Percentiles rank a stretch among this genome's conserved stretches.
phyloP scores from a whole-genome alignment of 2,113 vertebrate species.

The Paraplagusia blochii region DNA sequence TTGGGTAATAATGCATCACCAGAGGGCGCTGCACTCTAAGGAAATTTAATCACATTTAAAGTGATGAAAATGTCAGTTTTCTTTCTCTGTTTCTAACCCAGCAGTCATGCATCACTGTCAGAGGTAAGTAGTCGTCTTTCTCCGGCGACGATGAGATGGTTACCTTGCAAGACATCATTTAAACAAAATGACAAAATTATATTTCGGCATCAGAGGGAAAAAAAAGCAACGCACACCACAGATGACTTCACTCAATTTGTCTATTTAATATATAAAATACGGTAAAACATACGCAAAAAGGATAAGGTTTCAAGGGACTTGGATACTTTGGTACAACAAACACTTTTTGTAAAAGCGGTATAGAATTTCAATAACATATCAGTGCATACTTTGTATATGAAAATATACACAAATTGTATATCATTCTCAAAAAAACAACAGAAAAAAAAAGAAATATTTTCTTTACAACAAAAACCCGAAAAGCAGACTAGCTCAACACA shows the following conservation, averaged over 20 bases:
- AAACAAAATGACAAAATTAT: neutral
- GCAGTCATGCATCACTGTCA: too few species aligned
- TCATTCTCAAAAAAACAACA: constrained; percentile 90
- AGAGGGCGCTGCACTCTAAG: too few species aligned
- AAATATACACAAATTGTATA: constrained; percentile 96
- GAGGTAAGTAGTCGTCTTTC: too few species aligned
- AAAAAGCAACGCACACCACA: constrained; percentile 41
- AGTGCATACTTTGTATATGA: constrained; percentile 97
- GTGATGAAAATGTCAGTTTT: too few species aligned
- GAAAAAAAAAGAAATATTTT: constrained; percentile 70
- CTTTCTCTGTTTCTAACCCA: too few species aligned
- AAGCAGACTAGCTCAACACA: constrained; percentile 93
- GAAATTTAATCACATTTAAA: too few species aligned
- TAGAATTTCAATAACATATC: constrained; percentile 93
- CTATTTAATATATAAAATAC: constrained; percentile 89
- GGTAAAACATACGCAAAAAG: constrained; percentile 86
- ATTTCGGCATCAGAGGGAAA: neutral
- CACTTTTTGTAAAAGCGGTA: constrained; percentile 94
- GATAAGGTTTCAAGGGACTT: constrained; percentile 86
- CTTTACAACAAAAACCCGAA: constrained; percentile 79
- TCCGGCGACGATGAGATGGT: too few species aligned
- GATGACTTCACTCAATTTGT: constrained; percentile 78
- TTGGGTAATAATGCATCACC: too few species aligned
- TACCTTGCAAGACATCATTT: too few species aligned
- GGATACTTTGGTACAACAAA: constrained; percentile 94